phyloP scores from a whole-genome alignment of 2,888 invertebrate species.

The Phasia obesa region DNA sequence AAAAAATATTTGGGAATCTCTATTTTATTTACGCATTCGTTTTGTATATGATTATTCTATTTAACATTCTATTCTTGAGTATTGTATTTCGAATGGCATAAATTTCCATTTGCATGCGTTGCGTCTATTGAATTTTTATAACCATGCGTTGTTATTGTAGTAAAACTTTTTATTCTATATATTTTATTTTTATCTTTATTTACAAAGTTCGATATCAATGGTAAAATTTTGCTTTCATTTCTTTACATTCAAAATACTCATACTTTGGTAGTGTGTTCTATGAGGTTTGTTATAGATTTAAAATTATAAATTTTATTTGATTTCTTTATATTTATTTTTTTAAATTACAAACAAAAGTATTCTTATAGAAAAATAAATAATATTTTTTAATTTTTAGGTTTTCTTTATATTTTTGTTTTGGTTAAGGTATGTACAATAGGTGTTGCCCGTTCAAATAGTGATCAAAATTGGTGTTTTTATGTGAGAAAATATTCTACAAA shows the following conservation, averaged over 20 bases:
- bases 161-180: conserved; percentile 22
- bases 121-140: conserved; percentile 56
- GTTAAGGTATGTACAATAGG: too few relatives aligned
- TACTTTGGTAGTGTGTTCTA: neutral
- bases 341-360: too few relatives aligned
- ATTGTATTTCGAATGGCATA: conserved; percentile 45
- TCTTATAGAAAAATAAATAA: too few relatives aligned
- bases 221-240: conserved; percentile 8
- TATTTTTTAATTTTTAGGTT: too few relatives aligned
- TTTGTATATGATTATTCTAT: conserved; percentile 7
- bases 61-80: conserved; percentile 15
- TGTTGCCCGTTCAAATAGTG: too few relatives aligned
- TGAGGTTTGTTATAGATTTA: neutral
- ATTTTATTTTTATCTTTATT: conserved; percentile 43
- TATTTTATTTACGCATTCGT: conserved; percentile 3
- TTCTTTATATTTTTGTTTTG: too few relatives aligned
- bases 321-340: too few relatives aligned
- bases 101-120: conserved; percentile 61
- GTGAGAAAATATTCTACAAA: too few relatives aligned
- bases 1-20: conserved; percentile 14
- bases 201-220: conserved; percentile 41
- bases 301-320: too few relatives aligned
- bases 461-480: too few relatives aligned
- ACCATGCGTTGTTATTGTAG: conserved; percentile 36
- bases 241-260: neutral